These are phyloP conservation scores for Pristionchus japonicus DNA, from an alignment of 2,888 invertebrate genomes.

Conservation along the genomic window DNA sequence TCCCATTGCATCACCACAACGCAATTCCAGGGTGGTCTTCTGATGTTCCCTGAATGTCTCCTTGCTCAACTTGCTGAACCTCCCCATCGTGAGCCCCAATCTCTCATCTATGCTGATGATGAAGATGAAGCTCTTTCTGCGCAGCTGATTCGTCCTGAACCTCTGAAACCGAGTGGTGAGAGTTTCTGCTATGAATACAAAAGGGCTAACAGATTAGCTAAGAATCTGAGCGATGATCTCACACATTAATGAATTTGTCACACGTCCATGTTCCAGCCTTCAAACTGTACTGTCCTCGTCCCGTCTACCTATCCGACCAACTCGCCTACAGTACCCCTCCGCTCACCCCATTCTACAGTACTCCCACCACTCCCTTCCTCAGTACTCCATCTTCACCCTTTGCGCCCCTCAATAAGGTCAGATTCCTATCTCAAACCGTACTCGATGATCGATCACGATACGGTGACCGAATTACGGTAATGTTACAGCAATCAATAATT, in stretches of 20 bases:
- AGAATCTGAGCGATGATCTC: too few species aligned
- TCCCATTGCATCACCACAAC: neutral
- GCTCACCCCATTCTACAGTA: neutral
- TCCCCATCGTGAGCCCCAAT: neutral
- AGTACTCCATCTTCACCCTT: neutral
- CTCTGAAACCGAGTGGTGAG: neutral
- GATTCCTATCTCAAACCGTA: neutral
- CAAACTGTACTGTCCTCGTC: neutral
- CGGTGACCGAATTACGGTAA: neutral
- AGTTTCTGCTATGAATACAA: neutral
- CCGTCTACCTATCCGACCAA: neutral
- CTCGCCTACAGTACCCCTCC: neutral
- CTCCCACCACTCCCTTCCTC: neutral
- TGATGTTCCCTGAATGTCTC: conserved; percentile 19
- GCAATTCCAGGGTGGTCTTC: neutral
- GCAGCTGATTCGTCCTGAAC: neutral
- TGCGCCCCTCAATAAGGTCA: neutral
- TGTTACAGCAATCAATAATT: too few species aligned
- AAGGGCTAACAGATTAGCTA: too few species aligned
- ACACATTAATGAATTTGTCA: too few species aligned
- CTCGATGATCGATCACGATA: neutral
- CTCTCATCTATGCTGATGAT: neutral
- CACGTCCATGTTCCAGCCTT: conserved; percentile 8
- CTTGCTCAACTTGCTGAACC: neutral
- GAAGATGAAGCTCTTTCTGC: neutral